These are phyloP conservation scores for Bombus ignitus DNA, from an alignment of 1,140 invertebrate species.

Conservation along the genomic window DNA sequence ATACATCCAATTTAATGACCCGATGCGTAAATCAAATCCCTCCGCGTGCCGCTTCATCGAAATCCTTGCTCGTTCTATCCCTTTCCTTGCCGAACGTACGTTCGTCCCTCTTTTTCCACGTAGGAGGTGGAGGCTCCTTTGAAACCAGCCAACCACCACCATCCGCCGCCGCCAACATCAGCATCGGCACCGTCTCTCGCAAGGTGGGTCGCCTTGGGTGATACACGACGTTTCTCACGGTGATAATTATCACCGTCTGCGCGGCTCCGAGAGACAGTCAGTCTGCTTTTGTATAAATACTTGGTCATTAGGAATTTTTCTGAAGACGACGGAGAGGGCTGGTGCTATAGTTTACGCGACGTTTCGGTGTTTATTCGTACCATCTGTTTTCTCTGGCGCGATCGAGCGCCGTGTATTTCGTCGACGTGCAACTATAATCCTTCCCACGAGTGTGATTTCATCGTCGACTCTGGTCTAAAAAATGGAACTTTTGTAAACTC, in stretches of 20 bases:
- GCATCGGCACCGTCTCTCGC: conserved; percentile 55
- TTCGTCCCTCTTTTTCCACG: conserved; percentile 31
- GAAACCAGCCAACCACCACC: conserved; percentile 56
- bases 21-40: conserved; percentile 72
- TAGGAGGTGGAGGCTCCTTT: conserved; percentile 54
- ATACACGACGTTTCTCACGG: conserved; percentile 64
- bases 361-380: too few species aligned
- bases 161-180: conserved; percentile 27
- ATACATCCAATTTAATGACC: conserved; percentile 73
- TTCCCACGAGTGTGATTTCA: too few species aligned
- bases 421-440: too few species aligned
- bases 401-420: too few species aligned
- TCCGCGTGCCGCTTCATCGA: conserved; percentile 24
- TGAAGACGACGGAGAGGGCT: too few species aligned
- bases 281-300: conserved; percentile 17
- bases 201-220: conserved; percentile 64
- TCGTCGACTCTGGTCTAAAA: too few species aligned
- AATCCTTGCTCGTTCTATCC: conserved; percentile 17
- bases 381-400: too few species aligned
- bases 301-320: neutral
- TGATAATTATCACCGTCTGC: conserved; percentile 55
- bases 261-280: neutral
- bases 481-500: too few species aligned
- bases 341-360: neutral
- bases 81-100: conserved; percentile 13